These are phyloP conservation scores for Drosophila pachea DNA, from an alignment of 1,140 invertebrate genomes.

Conservation along the genomic window DNA sequence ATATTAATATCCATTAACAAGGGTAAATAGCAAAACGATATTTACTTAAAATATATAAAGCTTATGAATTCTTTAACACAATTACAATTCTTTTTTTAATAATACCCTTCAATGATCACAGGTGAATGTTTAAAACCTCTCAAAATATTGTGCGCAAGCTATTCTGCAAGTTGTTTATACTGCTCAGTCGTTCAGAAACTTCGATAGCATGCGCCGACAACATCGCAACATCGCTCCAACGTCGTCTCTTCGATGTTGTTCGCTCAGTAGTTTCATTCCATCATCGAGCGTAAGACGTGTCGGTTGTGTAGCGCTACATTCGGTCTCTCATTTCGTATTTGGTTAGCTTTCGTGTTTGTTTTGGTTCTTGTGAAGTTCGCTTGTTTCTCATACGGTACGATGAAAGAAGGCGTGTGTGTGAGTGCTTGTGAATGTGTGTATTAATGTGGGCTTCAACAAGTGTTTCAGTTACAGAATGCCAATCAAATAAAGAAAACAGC, in stretches of 20 bases:
- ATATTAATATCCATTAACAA: slow-evolving; percentile 10
- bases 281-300: slow-evolving; percentile 41
- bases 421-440: slow-evolving; percentile 20
- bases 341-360: slow-evolving; percentile 35
- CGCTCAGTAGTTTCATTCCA: slow-evolving; percentile 39
- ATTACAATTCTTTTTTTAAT: background rate
- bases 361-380: slow-evolving; percentile 32
- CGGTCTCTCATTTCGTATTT: slow-evolving; percentile 17
- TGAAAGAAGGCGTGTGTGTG: slow-evolving; percentile 20
- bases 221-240: slow-evolving; percentile 15
- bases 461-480: slow-evolving; percentile 42
- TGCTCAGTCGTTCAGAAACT: no score
- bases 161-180: no score
- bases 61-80: no score
- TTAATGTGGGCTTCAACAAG: slow-evolving; percentile 40
- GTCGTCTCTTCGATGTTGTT: slow-evolving; percentile 11
- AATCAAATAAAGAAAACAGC: slow-evolving; percentile 41
- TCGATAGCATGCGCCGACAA: slow-evolving; percentile 13
- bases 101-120: no score
- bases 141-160: no score
- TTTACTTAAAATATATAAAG: background rate
- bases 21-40: background rate
- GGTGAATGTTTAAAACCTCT: no score
- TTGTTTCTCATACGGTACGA: slow-evolving; percentile 23
- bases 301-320: slow-evolving; percentile 41